phyloP scores from a whole-genome alignment of 2,888 invertebrate species.

The Meliscaeva auricollis region DNA sequence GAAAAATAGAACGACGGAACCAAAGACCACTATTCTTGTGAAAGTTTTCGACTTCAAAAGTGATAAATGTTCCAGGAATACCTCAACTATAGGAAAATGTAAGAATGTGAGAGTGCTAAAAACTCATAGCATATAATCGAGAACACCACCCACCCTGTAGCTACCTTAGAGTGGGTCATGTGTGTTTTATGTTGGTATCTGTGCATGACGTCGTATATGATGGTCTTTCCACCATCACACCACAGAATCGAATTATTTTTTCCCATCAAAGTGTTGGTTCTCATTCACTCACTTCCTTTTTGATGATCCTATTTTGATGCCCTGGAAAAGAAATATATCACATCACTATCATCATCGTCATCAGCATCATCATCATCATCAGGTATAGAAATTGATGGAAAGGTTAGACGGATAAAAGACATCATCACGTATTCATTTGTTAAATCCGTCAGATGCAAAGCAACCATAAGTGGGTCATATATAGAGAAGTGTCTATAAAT shows the following conservation, averaged over 20 bases:
- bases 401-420: conserved; percentile 69
- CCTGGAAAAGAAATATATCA: conserved; percentile 55
- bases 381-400: conserved; percentile 64
- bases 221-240: conserved; percentile 45
- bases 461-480: conserved; percentile 41
- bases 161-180: conserved; percentile 46
- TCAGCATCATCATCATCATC: conserved; percentile 47
- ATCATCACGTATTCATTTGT: conserved; percentile 75
- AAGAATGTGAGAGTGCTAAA: conserved; percentile 3
- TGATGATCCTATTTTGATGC: conserved; percentile 58
- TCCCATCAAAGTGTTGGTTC: conserved; percentile 31
- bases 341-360: conserved; percentile 47
- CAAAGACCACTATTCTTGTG: conserved; percentile 55
- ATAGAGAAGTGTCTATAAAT: conserved; percentile 44
- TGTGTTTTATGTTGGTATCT: conserved; percentile 40
- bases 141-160: conserved; percentile 5
- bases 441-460: conserved; percentile 67
- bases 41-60: conserved; percentile 74
- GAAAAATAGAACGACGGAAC: conserved; percentile 61
- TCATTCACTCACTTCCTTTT: conserved; percentile 29
- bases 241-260: conserved; percentile 69
- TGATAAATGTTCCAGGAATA: conserved; percentile 74
- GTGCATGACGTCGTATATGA: conserved; percentile 44
- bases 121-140: conserved; percentile 6
- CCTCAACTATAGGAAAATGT: conserved; percentile 31